These are phyloP conservation scores for Lepus oiostolus DNA, from an alignment of 2,797 vertebrate genomes.

Conservation along the genomic window DNA sequence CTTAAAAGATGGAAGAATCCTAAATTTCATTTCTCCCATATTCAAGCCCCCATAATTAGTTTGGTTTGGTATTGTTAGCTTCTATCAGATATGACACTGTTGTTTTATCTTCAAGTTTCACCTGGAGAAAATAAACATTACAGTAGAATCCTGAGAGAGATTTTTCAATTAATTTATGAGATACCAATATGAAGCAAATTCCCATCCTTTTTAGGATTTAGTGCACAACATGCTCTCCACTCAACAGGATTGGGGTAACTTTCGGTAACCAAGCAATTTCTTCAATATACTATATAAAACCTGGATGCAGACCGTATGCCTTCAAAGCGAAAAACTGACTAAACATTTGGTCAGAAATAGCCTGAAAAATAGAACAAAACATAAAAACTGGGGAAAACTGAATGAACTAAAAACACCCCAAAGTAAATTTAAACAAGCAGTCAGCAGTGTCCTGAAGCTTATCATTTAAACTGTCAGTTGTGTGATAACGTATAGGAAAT, in stretches of 20 bases:
- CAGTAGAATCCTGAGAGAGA: background rate
- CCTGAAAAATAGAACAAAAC: conserved; percentile 57
- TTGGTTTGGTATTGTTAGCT: conserved; percentile 6
- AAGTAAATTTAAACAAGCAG: conserved; percentile 62
- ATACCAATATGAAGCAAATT: conserved; percentile 29
- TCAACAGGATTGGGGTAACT: background rate
- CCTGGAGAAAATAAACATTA: conserved; percentile 39
- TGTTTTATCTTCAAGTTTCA: conserved; percentile 47
- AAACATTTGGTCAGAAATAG: conserved; percentile 42
- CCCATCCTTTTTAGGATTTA: conserved; percentile 33
- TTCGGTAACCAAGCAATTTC: background rate
- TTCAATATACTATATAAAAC: background rate
- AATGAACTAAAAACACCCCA: conserved; percentile 63
- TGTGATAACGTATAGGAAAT: conserved; percentile 59
- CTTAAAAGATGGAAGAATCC: conserved; percentile 16
- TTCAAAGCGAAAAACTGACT: conserved; percentile 51
- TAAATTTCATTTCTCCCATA: conserved; percentile 34
- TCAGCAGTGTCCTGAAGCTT: conserved; percentile 61
- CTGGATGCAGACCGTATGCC: background rate
- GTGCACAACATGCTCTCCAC: background rate
- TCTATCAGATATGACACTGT: conserved; percentile 11
- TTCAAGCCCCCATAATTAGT: conserved; percentile 22
- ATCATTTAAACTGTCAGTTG: conserved; percentile 60
- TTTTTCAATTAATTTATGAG: conserved; percentile 25
- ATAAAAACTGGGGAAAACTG: conserved; percentile 60